Evolutionary conservation across 2,888 invertebrate species (phyloP).

Genomic region (Callosobruchus maculatus): DNA sequence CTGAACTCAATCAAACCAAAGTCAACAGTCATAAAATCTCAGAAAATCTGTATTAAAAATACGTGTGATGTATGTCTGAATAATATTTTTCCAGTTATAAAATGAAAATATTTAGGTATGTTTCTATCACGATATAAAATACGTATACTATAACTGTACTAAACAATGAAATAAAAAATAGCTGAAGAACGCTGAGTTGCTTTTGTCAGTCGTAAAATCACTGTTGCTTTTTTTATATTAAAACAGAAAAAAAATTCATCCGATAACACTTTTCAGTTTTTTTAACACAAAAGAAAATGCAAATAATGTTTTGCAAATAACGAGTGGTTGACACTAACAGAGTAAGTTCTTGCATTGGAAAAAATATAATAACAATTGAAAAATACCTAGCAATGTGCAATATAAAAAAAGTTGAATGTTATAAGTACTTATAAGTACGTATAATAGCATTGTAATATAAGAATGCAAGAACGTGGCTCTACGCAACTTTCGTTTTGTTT

Average conservation of each 20-base stretch:
- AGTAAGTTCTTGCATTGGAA: neutral
- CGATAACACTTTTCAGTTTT: slow-evolving; percentile 28
- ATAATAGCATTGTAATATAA: too few species aligned
- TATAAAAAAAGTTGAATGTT: too few species aligned
- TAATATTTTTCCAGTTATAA: slow-evolving; percentile 47
- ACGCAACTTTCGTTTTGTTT: neutral
- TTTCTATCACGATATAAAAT: slow-evolving; percentile 45
- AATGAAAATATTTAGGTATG: slow-evolving; percentile 46
- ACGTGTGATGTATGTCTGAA: slow-evolving; percentile 41
- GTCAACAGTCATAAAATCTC: slow-evolving; percentile 43
- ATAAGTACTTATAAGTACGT: too few species aligned
- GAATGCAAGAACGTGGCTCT: neutral
- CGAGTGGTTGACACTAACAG: neutral
- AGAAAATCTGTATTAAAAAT: slow-evolving; percentile 35
- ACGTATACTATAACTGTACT: slow-evolving; percentile 37
- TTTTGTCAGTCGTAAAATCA: slow-evolving; percentile 43
- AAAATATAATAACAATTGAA: too few species aligned
- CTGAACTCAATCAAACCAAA: slow-evolving; percentile 18
- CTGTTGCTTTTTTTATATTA: slow-evolving; percentile 39
- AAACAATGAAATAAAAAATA: slow-evolving; percentile 20
- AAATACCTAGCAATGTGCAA: too few species aligned
- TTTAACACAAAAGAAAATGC: neutral
- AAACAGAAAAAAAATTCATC: slow-evolving; percentile 14
- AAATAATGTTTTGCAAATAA: neutral
- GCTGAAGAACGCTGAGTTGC: slow-evolving; percentile 32